Evolutionary conservation across 2,888 invertebrate species (phyloP).

Genomic region (Ryuthela nishihirai): DNA sequence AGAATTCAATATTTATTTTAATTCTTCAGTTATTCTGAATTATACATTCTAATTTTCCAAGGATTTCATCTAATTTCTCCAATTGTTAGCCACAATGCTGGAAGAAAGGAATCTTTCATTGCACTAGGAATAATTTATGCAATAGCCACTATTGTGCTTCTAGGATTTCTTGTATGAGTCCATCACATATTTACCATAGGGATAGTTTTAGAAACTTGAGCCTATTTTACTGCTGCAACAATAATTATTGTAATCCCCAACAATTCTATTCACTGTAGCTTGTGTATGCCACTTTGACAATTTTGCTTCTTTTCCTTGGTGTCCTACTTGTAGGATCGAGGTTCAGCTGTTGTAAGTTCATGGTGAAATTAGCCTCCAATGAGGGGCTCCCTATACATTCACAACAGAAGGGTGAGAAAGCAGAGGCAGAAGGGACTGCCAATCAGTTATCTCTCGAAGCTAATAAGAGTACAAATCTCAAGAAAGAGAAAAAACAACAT

Average conservation of each 20-base stretch:
- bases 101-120: conserved; percentile 70
- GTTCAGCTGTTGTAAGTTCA: no score
- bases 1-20: conserved; percentile 82
- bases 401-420: no score
- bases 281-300: no score
- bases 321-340: no score
- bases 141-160: conserved; percentile 73
- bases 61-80: conserved; percentile 78
- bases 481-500: no score
- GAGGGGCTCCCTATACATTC: no score
- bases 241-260: conserved; percentile 83
- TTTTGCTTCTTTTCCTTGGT: no score
- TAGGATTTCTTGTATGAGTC: conserved; percentile 79
- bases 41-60: conserved; percentile 78
- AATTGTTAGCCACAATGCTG: conserved; percentile 68
- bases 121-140: conserved; percentile 73
- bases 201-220: conserved; percentile 76
- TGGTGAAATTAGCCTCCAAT: no score
- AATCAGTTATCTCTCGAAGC: no score
- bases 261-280: no score
- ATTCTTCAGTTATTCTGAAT: conserved; percentile 84
- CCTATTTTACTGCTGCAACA: conserved; percentile 77
- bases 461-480: no score
- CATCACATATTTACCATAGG: conserved; percentile 82
- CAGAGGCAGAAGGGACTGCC: no score